Percentiles rank a stretch among this genome's conserved stretches.
These are phyloP conservation scores for Mormoops blainvillei DNA, from an alignment of 2,113 vertebrate genomes.

Conservation along the genomic window DNA sequence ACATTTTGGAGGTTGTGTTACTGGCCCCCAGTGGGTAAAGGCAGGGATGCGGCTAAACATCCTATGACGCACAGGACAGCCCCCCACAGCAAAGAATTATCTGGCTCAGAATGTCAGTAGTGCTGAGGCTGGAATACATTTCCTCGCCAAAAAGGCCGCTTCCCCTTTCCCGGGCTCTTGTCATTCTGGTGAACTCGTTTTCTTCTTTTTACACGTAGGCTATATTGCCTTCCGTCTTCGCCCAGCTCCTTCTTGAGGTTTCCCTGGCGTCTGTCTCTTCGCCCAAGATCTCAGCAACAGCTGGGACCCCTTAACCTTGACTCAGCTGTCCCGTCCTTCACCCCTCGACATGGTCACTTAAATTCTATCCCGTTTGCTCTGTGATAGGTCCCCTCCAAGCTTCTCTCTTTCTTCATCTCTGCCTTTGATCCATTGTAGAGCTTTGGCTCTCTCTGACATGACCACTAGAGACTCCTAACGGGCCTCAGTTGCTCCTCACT, in stretches of 20 bases:
- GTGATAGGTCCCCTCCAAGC: neutral
- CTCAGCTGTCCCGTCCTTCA: neutral
- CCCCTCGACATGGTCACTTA: neutral
- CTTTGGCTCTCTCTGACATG: neutral
- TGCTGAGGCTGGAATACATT: neutral
- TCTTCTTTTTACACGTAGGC: neutral
- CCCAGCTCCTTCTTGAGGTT: neutral
- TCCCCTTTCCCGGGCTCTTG: neutral
- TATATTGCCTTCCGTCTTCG: neutral
- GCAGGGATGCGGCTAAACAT: neutral
- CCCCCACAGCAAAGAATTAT: neutral
- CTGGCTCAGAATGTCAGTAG: neutral
- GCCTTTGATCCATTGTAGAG: neutral
- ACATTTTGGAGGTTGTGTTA: neutral
- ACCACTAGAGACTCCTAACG: neutral
- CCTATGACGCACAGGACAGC: neutral
- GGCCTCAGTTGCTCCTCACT: neutral
- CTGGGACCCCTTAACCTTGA: neutral
- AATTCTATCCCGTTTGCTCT: neutral
- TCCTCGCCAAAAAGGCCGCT: neutral
- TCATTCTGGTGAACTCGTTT: neutral
- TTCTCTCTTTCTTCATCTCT: neutral
- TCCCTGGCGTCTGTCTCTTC: neutral
- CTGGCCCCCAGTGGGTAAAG: neutral
- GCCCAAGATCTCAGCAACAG: neutral